Evolutionary conservation across 2,888 invertebrate genomes (phyloP), one percentile per base, ranked within the genome.

Genomic region (Clostera curtula): DNA sequence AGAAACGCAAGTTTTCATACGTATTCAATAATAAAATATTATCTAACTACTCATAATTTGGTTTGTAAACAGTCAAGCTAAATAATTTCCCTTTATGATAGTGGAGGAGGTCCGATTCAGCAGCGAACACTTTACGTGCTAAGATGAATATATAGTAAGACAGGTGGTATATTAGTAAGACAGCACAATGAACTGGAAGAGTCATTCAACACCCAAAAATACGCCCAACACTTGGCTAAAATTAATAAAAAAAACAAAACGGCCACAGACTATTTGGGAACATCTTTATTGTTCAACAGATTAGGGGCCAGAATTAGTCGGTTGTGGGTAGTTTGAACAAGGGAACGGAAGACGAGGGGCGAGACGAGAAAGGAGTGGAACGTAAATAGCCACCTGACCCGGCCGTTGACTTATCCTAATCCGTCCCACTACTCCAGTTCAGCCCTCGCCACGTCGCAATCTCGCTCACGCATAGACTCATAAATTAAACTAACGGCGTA

Each of bases 321-420:
- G 58, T 61, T 52, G 68, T 56, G 64, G 71, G 70, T 70, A 70
- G 68, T 71, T 62, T 56, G 59, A 63, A 65, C 59, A 63, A 61
- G 63, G 66, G 67, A 62, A 58, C 62, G 71, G 67, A 67, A 61
- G 63, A 49, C 43, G 69, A 45, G 50, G 56, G 56, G 53, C 47
- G 55, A 40, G 51, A 58, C 54, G 56, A 51, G 56, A 59, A 56
- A 60, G 61, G 59, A 63, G 64, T 61, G 49, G 66, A 62, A 75
- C 77, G 64, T 67, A 83, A 82, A 83, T 82, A 82, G 74, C 73
- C 60, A 59, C 63, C 70, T 80, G 82, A 82, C 82, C 82, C 83
- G 83, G 83, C 79, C 83, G 68, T 82, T 82, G 83, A 83, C 82
- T 82, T 75, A 73, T 79, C 80, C 82, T 82, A 79, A 83, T 74